A percentile compares a stretch with the other conserved stretches of the same genome.
These are phyloP conservation scores for Tenthredo livida DNA, from an alignment of 2,888 invertebrate genomes.

Conservation along the genomic window DNA sequence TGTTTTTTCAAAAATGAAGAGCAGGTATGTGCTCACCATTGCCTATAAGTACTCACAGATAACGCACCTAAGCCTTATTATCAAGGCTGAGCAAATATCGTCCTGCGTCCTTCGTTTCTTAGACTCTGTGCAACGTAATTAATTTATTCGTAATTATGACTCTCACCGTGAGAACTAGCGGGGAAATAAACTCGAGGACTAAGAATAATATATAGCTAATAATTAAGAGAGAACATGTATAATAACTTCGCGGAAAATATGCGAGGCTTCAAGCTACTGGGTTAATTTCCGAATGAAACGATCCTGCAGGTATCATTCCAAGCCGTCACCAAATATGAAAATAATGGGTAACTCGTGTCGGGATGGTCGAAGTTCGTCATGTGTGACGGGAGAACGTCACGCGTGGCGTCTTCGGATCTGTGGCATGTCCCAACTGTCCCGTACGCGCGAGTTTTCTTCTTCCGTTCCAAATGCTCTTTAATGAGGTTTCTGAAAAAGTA, in stretches of 20 bases:
- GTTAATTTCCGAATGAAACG: background rate
- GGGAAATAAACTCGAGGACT: conserved; percentile 14
- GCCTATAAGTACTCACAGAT: background rate
- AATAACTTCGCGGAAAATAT: background rate
- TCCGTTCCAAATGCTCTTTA: conserved; percentile 41
- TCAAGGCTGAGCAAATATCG: conserved; percentile 29
- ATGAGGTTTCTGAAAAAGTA: conserved; percentile 27
- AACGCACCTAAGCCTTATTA: background rate
- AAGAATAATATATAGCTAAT: background rate
- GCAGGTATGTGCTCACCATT: background rate
- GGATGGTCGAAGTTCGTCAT: background rate
- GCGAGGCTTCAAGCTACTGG: background rate
- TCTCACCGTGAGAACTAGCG: conserved; percentile 18
- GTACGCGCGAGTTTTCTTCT: conserved; percentile 9
- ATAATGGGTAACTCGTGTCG: conserved; percentile 10
- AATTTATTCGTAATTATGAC: conserved; percentile 25
- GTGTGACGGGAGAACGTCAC: conserved; percentile 40
- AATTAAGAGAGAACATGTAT: background rate
- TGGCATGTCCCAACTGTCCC: conserved; percentile 31
- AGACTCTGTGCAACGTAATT: background rate
- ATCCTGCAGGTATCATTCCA: background rate
- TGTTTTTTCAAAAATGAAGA: background rate
- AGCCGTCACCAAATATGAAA: background rate
- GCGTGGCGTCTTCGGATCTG: background rate
- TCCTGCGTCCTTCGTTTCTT: conserved; percentile 17